Percentiles rank a stretch among this genome's conserved stretches.
Conservation (phyloP, 2,888 invertebrate species). For the Lamproptera curius region DNA sequence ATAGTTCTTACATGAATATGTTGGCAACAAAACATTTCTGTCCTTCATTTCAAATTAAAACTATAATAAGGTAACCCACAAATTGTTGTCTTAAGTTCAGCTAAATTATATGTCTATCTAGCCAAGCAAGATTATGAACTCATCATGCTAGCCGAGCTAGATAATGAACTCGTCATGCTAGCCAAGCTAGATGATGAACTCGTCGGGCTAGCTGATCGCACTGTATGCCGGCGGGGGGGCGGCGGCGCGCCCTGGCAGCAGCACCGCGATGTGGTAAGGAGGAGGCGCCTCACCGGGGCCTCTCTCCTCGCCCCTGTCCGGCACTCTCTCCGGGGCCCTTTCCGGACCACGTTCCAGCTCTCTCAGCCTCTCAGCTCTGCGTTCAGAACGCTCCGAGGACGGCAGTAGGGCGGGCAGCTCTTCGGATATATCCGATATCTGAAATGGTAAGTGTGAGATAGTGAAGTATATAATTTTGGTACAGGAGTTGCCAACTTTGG, state of each 20-base stretch:
- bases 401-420: slow-evolving; percentile 28
- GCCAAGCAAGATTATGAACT: slow-evolving; percentile 5
- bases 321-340: slow-evolving; percentile 28
- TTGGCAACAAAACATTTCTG: no score
- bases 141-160: slow-evolving; percentile 2
- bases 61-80: no score
- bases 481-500: no score
- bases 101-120: not conserved
- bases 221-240: slow-evolving; percentile 19
- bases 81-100: no score
- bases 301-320: slow-evolving; percentile 19
- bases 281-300: slow-evolving; percentile 77
- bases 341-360: slow-evolving; percentile 47
- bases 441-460: not conserved
- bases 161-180: slow-evolving; percentile 13
- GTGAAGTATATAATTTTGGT: no score
- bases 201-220: slow-evolving; percentile 19
- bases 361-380: slow-evolving; percentile 53
- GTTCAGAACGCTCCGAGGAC: slow-evolving; percentile 52
- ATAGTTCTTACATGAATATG: no score
- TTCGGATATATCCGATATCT: slow-evolving; percentile 10
- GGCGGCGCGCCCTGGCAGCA: slow-evolving; percentile 76
- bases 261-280: slow-evolving; percentile 90
- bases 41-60: no score
- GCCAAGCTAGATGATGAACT: slow-evolving; percentile 16